phyloP scores from a whole-genome alignment of 2,888 invertebrate species.

The Sinopyrophorus schimmeli region DNA sequence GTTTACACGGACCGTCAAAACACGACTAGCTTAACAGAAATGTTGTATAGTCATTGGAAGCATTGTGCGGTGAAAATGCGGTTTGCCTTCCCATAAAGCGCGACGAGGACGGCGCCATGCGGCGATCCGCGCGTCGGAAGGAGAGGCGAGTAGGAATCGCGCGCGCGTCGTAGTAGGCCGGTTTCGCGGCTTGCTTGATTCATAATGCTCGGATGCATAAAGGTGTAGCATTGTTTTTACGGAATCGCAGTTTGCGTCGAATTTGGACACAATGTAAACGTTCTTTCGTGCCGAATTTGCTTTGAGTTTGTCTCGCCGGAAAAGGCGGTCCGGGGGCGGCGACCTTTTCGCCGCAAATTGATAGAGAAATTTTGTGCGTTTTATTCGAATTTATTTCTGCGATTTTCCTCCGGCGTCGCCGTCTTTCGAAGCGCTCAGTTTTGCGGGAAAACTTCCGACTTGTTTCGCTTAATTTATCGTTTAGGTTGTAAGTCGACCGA shows the following conservation, averaged over 20 bases:
- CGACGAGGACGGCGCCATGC: constrained; percentile 30
- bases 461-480: no score
- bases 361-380: constrained; percentile 33
- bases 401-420: constrained; percentile 8
- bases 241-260: constrained; percentile 31
- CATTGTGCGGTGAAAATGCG: constrained; percentile 43
- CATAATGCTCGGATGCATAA: constrained; percentile 47
- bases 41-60: constrained; percentile 37
- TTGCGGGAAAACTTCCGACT: constrained; percentile 1
- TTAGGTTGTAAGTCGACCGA: no score
- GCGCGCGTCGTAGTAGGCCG: constrained; percentile 46
- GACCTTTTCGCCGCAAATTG: constrained; percentile 39
- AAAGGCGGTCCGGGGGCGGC: constrained; percentile 41
- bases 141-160: constrained; percentile 36
- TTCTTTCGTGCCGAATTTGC: constrained; percentile 35
- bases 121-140: constrained; percentile 15
- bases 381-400: constrained; percentile 25
- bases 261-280: constrained; percentile 35
- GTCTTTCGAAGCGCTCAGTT: constrained; percentile 9
- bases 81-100: constrained; percentile 46
- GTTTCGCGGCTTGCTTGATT: constrained; percentile 44
- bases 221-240: constrained; percentile 48
- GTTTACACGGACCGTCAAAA: constrained; percentile 37
- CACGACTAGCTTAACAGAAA: constrained; percentile 38
- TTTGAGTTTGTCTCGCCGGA: constrained; percentile 36